Conservation (phyloP, 2,888 invertebrate species). For the Cynaeus angustus region DNA sequence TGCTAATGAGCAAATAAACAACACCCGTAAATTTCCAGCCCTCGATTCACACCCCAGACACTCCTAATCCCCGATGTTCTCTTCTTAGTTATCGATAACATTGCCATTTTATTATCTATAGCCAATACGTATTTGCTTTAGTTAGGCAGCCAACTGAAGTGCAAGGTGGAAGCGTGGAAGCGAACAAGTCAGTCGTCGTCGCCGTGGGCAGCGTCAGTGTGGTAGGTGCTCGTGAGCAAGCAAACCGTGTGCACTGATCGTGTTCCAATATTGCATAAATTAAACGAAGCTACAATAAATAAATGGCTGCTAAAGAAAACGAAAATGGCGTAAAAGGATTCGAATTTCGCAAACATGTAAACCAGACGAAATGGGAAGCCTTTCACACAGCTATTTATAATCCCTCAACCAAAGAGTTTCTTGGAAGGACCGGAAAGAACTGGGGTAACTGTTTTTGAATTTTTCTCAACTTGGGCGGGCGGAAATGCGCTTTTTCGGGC, state of each 20-base stretch:
- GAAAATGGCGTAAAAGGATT: constrained; percentile 64
- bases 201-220: constrained; percentile 15
- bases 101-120: background rate
- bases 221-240: background rate
- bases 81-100: background rate
- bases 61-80: no score
- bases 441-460: constrained; percentile 61
- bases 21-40: no score
- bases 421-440: constrained; percentile 65
- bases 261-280: constrained; percentile 11
- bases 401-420: constrained; percentile 60
- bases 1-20: no score
- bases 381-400: constrained; percentile 63
- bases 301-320: constrained; percentile 59
- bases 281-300: constrained; percentile 7
- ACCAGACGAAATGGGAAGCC: constrained; percentile 61
- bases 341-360: constrained; percentile 58
- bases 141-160: background rate
- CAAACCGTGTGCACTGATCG: background rate
- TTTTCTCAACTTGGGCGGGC: no score
- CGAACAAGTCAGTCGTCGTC: background rate
- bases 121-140: background rate
- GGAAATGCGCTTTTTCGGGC: no score
- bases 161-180: no score
- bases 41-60: no score